Percentiles rank a stretch among this genome's conserved stretches.
Evolutionary conservation across 2,797 vertebrate species (phyloP).

Genomic region (Cetoscarus ocellatus): DNA sequence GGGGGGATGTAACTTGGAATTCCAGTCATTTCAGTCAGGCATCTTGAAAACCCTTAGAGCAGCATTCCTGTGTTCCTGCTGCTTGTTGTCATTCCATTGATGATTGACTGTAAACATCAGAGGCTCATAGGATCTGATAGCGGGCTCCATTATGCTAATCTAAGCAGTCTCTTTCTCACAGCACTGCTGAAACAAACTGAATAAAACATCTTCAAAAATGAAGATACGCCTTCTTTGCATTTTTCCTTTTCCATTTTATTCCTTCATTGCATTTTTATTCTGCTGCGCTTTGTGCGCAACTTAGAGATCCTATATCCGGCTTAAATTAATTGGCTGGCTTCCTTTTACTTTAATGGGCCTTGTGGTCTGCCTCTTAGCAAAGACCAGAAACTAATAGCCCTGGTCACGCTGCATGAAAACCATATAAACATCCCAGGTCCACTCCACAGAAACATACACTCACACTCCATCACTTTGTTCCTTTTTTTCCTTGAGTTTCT

Average conservation of each 20-base stretch:
- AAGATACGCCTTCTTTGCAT: conserved; percentile 32
- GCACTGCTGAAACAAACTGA: conserved; percentile 51
- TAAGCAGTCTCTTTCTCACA: conserved; percentile 51
- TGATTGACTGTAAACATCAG: conserved; percentile 66
- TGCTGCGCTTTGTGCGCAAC: conserved; percentile 23
- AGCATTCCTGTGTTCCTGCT: conserved; percentile 47
- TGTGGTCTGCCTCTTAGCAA: conserved; percentile 46
- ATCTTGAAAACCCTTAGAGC: conserved; percentile 41
- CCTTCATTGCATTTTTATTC: not conserved
- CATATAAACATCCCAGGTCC: conserved; percentile 60
- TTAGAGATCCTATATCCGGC: conserved; percentile 42
- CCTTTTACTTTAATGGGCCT: conserved; percentile 62
- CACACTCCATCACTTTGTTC: conserved; percentile 34
- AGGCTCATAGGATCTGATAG: conserved; percentile 63
- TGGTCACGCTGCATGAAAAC: conserved; percentile 63
- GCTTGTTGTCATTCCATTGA: conserved; percentile 57
- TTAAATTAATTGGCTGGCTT: conserved; percentile 65
- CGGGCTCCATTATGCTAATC: conserved; percentile 60
- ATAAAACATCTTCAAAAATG: conserved; percentile 58
- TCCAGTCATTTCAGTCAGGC: conserved; percentile 39
- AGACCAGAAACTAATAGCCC: conserved; percentile 57
- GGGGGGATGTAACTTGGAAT: conserved; percentile 28
- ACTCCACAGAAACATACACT: conserved; percentile 45
- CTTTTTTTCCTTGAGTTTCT: conserved; percentile 21
- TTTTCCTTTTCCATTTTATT: conserved; percentile 34